phyloP scores from a whole-genome alignment of 37 sponge, comb jelly and placozoan species.

The Oopsacas minuta region DNA sequence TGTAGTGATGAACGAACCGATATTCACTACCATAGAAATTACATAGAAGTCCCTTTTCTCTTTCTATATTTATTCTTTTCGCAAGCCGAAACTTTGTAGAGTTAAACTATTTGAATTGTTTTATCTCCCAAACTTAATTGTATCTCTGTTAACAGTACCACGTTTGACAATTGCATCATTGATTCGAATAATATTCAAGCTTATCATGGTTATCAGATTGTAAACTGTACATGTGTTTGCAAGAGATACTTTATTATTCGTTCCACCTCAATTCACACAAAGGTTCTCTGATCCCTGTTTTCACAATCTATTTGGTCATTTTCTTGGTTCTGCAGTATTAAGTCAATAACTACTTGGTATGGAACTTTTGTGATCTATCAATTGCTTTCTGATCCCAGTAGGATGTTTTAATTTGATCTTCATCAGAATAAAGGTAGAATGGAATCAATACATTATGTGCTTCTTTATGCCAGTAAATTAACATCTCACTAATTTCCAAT shows the following conservation, averaged over 20 bases:
- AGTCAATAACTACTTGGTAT: conserved; percentile 9
- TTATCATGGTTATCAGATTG: conserved; percentile 14
- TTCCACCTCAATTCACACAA: background rate
- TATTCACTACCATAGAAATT: conserved; percentile 13
- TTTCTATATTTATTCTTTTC: background rate
- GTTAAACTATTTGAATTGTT: background rate
- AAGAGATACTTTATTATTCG: background rate
- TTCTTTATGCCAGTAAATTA: conserved; percentile 1
- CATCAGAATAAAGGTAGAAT: background rate
- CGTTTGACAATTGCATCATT: background rate
- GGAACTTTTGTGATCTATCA: background rate
- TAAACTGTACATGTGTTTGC: background rate
- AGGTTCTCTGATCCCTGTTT: too few relatives aligned
- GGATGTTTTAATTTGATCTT: background rate
- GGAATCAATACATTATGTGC: background rate
- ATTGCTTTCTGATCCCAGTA: conserved; percentile 6
- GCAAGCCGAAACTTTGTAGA: background rate
- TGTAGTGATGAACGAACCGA: background rate
- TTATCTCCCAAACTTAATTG: background rate
- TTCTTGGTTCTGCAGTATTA: background rate
- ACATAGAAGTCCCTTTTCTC: background rate
- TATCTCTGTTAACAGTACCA: background rate
- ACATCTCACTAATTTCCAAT: background rate
- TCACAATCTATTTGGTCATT: background rate
- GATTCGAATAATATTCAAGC: background rate